phyloP scores from a whole-genome alignment of 2,888 invertebrate genomes.

The Drosophila pegasa region DNA sequence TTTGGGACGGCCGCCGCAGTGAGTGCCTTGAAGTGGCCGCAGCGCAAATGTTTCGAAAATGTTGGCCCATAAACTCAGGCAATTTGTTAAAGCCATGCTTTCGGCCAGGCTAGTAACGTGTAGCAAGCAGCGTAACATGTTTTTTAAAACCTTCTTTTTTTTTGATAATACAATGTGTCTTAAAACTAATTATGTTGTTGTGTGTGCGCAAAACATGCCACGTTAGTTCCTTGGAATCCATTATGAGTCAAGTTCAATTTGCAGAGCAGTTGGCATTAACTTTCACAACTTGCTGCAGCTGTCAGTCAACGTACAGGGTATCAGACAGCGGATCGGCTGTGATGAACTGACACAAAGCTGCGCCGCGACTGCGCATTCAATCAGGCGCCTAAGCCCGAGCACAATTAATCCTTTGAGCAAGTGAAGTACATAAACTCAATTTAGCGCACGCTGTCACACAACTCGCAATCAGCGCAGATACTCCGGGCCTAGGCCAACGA shows the following conservation, averaged over 20 bases:
- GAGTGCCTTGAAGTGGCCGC: slow-evolving; percentile 69
- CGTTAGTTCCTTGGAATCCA: slow-evolving; percentile 7
- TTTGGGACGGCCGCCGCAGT: slow-evolving; percentile 41
- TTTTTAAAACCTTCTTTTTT: not conserved
- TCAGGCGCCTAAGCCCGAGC: slow-evolving; percentile 24
- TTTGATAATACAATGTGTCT: not conserved
- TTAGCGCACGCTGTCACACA: slow-evolving; percentile 75
- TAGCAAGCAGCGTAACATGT: slow-evolving; percentile 13
- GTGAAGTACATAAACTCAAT: slow-evolving; percentile 72
- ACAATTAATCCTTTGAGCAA: slow-evolving; percentile 71
- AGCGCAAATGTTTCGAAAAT: slow-evolving; percentile 60
- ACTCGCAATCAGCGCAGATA: slow-evolving; percentile 72
- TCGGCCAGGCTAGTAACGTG: slow-evolving; percentile 45
- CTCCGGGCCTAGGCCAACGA: slow-evolving; percentile 40
- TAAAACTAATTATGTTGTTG: slow-evolving; percentile 12
- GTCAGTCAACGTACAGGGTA: slow-evolving; percentile 23
- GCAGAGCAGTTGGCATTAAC: slow-evolving; percentile 32
- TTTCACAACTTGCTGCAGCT: slow-evolving; percentile 42
- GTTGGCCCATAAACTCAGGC: slow-evolving; percentile 63
- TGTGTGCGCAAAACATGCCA: slow-evolving; percentile 12
- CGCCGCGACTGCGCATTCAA: slow-evolving; percentile 55
- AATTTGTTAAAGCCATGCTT: slow-evolving; percentile 46
- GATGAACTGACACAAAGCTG: slow-evolving; percentile 53
- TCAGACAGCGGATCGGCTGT: slow-evolving; percentile 8
- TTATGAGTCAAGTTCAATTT: not conserved